Evolutionary conservation across 2,888 invertebrate genomes (phyloP), one percentile per base, ranked within the genome.

Genomic region (Eudemis profundana): DNA sequence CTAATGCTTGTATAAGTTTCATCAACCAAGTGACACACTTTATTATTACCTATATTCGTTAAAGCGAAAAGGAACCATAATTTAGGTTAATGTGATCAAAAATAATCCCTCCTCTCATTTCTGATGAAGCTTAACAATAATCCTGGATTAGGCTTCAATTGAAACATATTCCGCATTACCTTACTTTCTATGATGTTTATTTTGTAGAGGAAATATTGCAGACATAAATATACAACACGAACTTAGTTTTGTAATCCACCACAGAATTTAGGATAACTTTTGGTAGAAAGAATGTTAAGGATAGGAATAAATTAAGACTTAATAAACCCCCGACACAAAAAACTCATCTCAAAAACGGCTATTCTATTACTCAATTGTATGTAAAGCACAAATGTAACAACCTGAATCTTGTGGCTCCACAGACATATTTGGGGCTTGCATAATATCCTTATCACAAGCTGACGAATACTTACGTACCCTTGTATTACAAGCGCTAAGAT

Each of bases 101-200:
- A 23, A 12, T 23, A 10, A 38, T 21, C 21, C 10, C 12, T 21
- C 14, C 38, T 19, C 14, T 4, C 51, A 14, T 38, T 15, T 4
- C 38, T 15, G 14, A 38, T 4, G 14, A 53, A 40, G 53, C 21
- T 36, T 36, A 21, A 51, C 12, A 5, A 10, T 23, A 38, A 53
- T 53, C 23, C 38, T 4, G 38, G 23, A 23, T 53, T 10, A 15
- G 21, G 14, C 23, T 53, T 53, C 38, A 40, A 23, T 53, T 53
- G 53, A 38, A 38, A 38, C n/a, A 53, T 21, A 38, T 53, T 36
- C 17, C 10, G 27, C 15, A 8, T 50, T 8, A 10, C 21, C 19
- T 21, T 7, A 51, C 21, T 51, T n/a, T 23, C 14, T 38, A 23
- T 5, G 33, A n/a, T 5, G 5, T 8, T 33, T 33, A 33, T 10